Evolutionary conservation across 2,888 invertebrate species (phyloP).

Genomic region (Heliconius hortense): DNA sequence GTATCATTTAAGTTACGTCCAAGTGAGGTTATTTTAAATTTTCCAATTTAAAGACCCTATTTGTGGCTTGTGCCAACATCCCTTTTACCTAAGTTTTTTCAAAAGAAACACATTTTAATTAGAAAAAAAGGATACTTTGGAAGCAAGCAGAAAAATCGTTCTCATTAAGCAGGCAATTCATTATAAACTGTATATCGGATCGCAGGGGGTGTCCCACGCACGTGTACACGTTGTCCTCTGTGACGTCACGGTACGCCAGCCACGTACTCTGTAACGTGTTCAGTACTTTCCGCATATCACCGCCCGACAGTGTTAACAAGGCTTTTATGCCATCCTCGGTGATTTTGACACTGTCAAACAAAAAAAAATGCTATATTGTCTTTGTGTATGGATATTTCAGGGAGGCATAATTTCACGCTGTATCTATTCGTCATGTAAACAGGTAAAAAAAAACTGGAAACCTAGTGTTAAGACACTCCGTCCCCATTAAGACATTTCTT

Average conservation of each 20-base stretch:
- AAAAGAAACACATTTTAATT: no score
- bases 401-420: neutral
- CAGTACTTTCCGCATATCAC: conserved; percentile 98
- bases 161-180: conserved; percentile 93
- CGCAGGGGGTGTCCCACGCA: conserved; percentile 98
- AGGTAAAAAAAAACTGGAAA: no score
- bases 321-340: conserved; percentile 95
- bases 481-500: no score
- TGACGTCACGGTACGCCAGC: conserved; percentile 94
- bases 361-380: neutral
- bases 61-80: no score
- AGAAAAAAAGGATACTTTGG: conserved; percentile 86
- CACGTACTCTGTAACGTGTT: conserved; percentile 98
- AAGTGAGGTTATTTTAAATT: no score
- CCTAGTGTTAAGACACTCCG: no score
- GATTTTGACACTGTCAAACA: conserved; percentile 85
- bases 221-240: conserved; percentile 94
- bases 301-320: conserved; percentile 92
- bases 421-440: no score
- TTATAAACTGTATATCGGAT: conserved; percentile 92
- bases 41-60: no score
- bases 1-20: no score
- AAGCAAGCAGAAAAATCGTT: conserved; percentile 88
- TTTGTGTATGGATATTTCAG: neutral
- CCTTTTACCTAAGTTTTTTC: no score